A percentile compares a stretch with the other conserved stretches of the same genome.
These are phyloP conservation scores for Dicaeum eximium DNA, from an alignment of 2,113 vertebrate species.

Conservation along the genomic window DNA sequence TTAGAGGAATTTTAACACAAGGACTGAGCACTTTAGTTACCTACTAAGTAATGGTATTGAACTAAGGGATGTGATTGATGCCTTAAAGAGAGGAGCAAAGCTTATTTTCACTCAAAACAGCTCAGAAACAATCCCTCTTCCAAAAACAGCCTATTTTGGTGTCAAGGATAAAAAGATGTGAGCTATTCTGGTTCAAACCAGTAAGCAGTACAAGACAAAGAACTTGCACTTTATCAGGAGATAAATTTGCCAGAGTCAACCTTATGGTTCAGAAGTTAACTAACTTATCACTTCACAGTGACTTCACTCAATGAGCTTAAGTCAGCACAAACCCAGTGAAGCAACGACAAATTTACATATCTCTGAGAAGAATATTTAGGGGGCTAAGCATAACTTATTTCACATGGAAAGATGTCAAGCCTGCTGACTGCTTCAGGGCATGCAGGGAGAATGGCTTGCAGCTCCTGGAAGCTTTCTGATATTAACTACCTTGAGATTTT, in stretches of 20 bases:
- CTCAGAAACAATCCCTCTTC: neutral
- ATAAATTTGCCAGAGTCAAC: neutral
- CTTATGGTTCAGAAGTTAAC: neutral
- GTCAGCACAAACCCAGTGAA: neutral
- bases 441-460: neutral
- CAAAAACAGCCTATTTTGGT: neutral
- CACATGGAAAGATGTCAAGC: neutral
- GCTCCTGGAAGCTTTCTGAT: conserved; percentile 21
- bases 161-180: neutral
- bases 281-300: neutral
- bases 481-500: conserved; percentile 26
- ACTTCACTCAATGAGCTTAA: neutral
- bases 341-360: neutral
- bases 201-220: neutral
- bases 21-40: neutral
- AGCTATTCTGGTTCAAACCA: neutral
- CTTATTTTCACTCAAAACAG: neutral
- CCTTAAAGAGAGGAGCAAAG: neutral
- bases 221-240: neutral
- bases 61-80: neutral
- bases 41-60: neutral
- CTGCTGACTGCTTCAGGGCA: neutral
- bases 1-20: neutral
- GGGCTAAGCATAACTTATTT: neutral
- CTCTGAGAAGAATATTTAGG: neutral